A percentile compares a stretch with the other conserved stretches of the same genome.
Conservation (phyloP, 2,113 vertebrate genomes). For the Pomatostomus ruficeps region DNA sequence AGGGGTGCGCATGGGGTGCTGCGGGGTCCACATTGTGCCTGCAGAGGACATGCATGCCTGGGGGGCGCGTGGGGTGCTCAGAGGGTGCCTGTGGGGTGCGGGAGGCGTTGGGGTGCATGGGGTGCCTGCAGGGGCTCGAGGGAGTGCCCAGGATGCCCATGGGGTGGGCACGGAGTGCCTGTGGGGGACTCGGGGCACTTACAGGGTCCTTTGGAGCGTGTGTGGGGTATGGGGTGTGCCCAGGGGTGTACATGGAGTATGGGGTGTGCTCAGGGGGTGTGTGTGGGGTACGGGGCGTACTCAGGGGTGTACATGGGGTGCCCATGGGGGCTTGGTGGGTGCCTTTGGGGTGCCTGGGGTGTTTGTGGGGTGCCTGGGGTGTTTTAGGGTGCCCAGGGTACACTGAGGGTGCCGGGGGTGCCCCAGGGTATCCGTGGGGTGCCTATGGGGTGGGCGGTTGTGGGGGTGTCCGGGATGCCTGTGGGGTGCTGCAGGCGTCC, state of each 20-base stretch:
- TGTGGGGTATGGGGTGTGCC: background rate
- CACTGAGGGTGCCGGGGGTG: background rate
- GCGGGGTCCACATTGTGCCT: background rate
- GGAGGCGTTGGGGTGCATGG: background rate
- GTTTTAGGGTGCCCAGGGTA: background rate
- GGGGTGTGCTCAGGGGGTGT: background rate
- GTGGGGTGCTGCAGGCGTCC: background rate
- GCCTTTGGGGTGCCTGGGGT: background rate
- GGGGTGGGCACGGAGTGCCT: background rate
- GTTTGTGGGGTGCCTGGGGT: background rate
- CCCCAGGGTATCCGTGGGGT: background rate
- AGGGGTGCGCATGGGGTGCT: background rate
- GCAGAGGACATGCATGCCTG: background rate
- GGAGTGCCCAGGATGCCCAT: background rate
- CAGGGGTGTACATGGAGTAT: background rate
- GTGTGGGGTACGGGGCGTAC: background rate
- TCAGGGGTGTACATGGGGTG: background rate
- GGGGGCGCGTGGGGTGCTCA: background rate
- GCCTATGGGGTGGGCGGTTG: background rate
- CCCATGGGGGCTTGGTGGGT: no score
- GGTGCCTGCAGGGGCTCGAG: background rate
- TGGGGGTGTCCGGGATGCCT: background rate
- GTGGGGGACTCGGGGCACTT: background rate
- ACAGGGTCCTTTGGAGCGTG: background rate
- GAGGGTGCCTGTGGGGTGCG: background rate